Conservation (phyloP, 2,113 vertebrate genomes). For the Rhineura floridana region DNA sequence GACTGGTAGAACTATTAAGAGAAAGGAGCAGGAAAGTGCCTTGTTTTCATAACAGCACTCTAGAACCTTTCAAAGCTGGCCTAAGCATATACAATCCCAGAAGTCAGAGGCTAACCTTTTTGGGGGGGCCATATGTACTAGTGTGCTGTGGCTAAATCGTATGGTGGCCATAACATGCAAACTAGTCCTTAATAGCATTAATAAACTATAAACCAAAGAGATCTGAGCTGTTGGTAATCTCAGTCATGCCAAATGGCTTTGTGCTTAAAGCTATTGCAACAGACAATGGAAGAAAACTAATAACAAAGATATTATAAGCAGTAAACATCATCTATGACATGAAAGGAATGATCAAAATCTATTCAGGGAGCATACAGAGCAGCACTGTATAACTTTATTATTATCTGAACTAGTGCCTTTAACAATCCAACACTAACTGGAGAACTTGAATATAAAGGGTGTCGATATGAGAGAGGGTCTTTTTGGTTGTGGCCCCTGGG, state of each 20-base stretch:
- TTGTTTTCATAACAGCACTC: neutral
- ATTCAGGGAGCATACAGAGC: neutral
- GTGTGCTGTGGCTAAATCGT: neutral
- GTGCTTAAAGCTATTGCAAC: neutral
- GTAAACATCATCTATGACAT: neutral
- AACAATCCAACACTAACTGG: neutral
- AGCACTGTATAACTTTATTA: too few species aligned
- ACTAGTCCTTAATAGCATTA: neutral
- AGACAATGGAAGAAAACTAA: neutral
- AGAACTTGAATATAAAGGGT: neutral
- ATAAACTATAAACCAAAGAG: neutral
- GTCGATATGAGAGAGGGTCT: neutral
- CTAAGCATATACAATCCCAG: neutral
- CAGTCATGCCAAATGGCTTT: neutral
- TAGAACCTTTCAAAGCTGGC: neutral
- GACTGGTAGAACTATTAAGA: too few species aligned
- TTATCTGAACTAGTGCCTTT: neutral
- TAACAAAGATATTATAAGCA: rapidly evolving
- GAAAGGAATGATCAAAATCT: neutral
- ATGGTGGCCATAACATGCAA: neutral
- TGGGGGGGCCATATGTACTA: neutral
- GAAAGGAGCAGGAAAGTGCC: neutral
- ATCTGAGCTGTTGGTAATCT: neutral
- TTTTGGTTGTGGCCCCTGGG: too few species aligned
- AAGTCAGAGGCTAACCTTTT: neutral